Base-by-base conservation (phyloP, 1,140 invertebrate species). In the Physella acuta region DNA sequence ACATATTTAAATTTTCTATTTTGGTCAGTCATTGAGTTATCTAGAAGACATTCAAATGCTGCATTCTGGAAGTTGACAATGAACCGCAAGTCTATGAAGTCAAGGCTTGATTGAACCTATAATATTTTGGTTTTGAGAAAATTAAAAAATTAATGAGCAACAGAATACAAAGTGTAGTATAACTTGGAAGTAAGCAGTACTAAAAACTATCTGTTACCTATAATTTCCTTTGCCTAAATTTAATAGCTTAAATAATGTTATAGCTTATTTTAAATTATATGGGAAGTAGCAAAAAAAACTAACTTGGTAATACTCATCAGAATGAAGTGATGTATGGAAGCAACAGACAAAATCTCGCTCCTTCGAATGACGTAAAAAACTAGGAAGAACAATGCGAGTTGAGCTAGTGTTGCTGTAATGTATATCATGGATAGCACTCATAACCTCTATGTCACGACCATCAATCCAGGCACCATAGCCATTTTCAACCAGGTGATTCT, bases 11-110 rank as follows among this genome's bases (percentile, higher is more conserved):
- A 24, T 2, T 4, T 28, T 3, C 28, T 33, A 26, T 49, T 17
- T 2, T 24, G 17, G 31, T 17, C 16, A 4, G 52, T n/a, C 3
- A 30, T 8, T 2, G 39, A 24, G 30, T 5, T 28, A 1, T 62
- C 44, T 2, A 62, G 36, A 3, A 64, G 11, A 33, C 62, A 64
- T 11, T 28, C 37, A 64, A 64, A 64, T 0, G 44, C 62, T 36
- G 62, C 62, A 64, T 64, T 64, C 49, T 64, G 62, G 2, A 64
- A 36, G 28, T 64, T 24, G 2, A 52, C 39, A 4, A 64, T 64
- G 20, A 64, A 64, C 39, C 62, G 1, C 28, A 64, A 24, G 33
- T 64, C 62, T 30, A 64, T 64, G 62, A 31, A 64, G 44, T 64
- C 49, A 24, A 64, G 49, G 11, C 1, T 24, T 8, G 62, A 39